Base-by-base conservation (phyloP, 1,140 invertebrate genomes). In the Planococcus citri region DNA sequence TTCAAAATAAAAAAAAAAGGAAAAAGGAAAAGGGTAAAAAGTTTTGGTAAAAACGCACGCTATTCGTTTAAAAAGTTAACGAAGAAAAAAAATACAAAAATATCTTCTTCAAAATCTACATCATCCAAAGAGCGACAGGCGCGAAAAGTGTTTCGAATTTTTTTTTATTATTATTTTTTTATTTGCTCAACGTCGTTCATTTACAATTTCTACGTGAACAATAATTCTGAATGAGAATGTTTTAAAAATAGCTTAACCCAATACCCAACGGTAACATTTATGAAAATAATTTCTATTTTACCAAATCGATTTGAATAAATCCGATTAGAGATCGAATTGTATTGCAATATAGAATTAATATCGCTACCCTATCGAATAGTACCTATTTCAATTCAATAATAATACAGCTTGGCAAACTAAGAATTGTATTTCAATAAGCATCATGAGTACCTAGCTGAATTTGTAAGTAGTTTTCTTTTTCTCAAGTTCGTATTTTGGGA, bases 41-140 rank as follows among this genome's bases (percentile, higher is more conserved):
- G 41, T 51, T 51, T 51, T 51, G 2, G 41, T 51, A 51, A 51
- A 51, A 51, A 51, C 17, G 41, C n/a, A 17, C 41, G 41, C 41
- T 51, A 51, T 51, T 51, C 41, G 41, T 51, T 51, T 51, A 51
- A 51, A 51, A 20, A 51, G 41, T 51, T 51, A 51, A 51, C 41
- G 41, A 51, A 51, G n/a, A 51, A 51, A 17, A 17, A 51, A 51
- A 51, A 51, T 9, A 51, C 6, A 33, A 33, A 33, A 51, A 51
- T 51, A 51, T 20, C 41, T 51, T 51, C 17, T 20, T 14, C 41
- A 17, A 12, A 51, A 51, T 51, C 41, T 51, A 51, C 17, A 3
- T 4, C 41, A 3, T 51, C 12, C 17, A n/a, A n/a, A n/a, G n/a
- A n/a, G n/a, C n/a, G 41, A 33, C 4, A 33, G 29, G 29, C 41